phyloP scores from a whole-genome alignment of 2,797 vertebrate genomes.

The Gallinago stenura region DNA sequence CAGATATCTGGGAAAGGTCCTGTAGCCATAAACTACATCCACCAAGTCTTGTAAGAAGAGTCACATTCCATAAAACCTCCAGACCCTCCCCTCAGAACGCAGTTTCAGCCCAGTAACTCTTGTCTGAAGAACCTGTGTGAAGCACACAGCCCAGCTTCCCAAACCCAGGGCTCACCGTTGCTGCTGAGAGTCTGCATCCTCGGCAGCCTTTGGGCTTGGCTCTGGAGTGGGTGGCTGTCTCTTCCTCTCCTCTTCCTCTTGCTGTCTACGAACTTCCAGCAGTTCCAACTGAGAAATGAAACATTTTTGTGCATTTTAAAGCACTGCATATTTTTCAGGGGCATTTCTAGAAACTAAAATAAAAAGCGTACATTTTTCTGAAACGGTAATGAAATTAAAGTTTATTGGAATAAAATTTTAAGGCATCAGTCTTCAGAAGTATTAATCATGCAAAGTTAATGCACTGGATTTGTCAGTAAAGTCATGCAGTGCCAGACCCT shows the following conservation, averaged over 20 bases:
- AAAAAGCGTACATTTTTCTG: background rate
- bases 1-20: no score
- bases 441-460: background rate
- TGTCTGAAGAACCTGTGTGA: accelerated
- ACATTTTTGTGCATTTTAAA: background rate
- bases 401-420: background rate
- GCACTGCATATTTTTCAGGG: background rate
- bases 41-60: background rate
- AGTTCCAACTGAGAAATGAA: constrained; percentile 86
- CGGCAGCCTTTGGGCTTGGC: constrained; percentile 78
- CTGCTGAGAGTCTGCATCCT: constrained; percentile 84
- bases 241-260: constrained; percentile 92
- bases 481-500: background rate
- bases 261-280: constrained; percentile 93
- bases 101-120: background rate
- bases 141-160: background rate
- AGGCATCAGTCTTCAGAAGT: background rate
- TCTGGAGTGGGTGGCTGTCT: constrained; percentile 85
- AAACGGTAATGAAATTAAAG: background rate
- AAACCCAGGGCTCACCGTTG: constrained; percentile 78
- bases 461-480: background rate
- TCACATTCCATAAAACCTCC: background rate
- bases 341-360: background rate
- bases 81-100: background rate
- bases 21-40: background rate